These are phyloP conservation scores for Brachylomia viminalis DNA, from an alignment of 2,888 invertebrate species.

Conservation along the genomic window DNA sequence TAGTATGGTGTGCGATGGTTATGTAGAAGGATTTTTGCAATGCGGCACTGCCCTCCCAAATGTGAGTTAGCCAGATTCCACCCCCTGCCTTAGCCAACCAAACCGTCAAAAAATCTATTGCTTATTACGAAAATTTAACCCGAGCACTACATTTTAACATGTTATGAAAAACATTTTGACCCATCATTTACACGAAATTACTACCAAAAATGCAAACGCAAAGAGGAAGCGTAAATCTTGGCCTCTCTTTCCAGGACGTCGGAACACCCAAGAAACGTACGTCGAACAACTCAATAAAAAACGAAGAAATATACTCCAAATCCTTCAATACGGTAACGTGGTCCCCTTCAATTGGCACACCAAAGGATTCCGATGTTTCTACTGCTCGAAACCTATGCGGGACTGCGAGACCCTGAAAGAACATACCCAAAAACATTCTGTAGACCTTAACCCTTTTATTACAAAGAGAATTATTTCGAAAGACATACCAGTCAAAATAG, in stretches of 20 bases:
- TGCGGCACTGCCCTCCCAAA: rapidly evolving
- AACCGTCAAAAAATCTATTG: neutral
- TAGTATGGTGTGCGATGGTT: no score
- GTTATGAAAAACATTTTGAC: neutral
- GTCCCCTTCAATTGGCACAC: conserved; percentile 83
- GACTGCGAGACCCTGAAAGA: conserved; percentile 76
- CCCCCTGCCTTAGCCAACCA: neutral
- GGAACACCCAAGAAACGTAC: conserved; percentile 69
- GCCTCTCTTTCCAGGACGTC: conserved; percentile 81
- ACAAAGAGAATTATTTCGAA: conserved; percentile 78
- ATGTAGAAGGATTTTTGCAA: neutral
- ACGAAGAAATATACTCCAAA: conserved; percentile 75
- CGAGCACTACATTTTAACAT: neutral
- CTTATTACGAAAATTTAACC: no score
- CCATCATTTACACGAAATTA: neutral
- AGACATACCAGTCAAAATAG: conserved; percentile 83
- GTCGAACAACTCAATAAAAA: conserved; percentile 75
- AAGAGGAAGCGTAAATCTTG: conserved; percentile 66
- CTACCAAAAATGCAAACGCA: conserved; percentile 5
- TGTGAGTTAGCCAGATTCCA: no score
- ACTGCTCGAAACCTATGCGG: conserved; percentile 78
- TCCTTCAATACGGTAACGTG: conserved; percentile 80
- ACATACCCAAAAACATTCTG: conserved; percentile 75
- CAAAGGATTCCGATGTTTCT: conserved; percentile 82
- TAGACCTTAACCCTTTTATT: conserved; percentile 75